phyloP scores from a whole-genome alignment of 2,888 invertebrate genomes.

The Mythimna lalbum region DNA sequence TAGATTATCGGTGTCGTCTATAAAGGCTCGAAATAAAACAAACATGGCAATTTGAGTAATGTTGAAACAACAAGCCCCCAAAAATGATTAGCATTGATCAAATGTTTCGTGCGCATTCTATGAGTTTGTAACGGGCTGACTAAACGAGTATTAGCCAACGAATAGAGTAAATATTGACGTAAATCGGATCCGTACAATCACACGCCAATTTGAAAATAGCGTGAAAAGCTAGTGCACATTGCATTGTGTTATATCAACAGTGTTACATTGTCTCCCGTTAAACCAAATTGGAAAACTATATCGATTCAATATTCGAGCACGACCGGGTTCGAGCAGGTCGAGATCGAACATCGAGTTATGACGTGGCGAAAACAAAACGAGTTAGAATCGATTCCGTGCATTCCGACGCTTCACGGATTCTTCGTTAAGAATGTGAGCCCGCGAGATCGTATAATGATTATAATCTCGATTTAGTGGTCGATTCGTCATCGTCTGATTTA shows the following conservation, averaged over 20 bases:
- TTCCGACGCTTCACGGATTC: constrained; percentile 88
- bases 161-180: constrained; percentile 26
- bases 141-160: constrained; percentile 10
- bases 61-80: background rate
- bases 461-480: constrained; percentile 88
- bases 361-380: constrained; percentile 90
- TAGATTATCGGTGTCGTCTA: constrained; percentile 10
- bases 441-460: constrained; percentile 86
- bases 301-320: constrained; percentile 65
- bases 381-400: constrained; percentile 88
- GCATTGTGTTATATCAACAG: constrained; percentile 33
- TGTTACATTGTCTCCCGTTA: constrained; percentile 49
- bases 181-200: constrained; percentile 39
- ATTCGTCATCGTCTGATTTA: constrained; percentile 90
- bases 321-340: constrained; percentile 71
- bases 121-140: background rate
- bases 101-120: constrained; percentile 12
- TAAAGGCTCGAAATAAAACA: constrained; percentile 27
- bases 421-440: constrained; percentile 84
- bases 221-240: constrained; percentile 40
- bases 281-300: constrained; percentile 62
- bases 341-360: constrained; percentile 84
- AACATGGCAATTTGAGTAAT: constrained; percentile 8
- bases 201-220: constrained; percentile 37
- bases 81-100: background rate